These are phyloP conservation scores for Gymnogyps californianus DNA, from an alignment of 2,113 vertebrate species.

Conservation along the genomic window DNA sequence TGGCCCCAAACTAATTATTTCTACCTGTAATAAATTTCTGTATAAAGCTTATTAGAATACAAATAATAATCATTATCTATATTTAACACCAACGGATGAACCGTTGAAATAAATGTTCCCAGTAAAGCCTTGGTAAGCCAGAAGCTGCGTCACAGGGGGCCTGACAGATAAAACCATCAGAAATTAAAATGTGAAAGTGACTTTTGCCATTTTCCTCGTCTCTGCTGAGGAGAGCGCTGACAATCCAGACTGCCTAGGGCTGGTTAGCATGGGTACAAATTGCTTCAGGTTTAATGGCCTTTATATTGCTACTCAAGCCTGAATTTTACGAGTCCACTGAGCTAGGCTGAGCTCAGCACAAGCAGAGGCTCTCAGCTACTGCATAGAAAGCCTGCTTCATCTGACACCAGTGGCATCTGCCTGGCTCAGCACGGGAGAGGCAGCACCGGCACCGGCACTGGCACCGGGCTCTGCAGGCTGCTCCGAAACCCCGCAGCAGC, in stretches of 20 bases:
- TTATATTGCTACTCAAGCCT: background rate
- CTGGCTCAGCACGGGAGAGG: background rate
- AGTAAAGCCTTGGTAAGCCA: background rate
- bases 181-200: background rate
- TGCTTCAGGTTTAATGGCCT: background rate
- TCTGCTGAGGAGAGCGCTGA: background rate
- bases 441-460: background rate
- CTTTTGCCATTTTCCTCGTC: background rate
- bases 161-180: background rate
- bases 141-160: background rate
- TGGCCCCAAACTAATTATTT: background rate
- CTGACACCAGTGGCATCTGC: background rate
- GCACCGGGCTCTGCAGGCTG: background rate
- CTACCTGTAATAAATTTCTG: background rate
- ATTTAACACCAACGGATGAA: background rate
- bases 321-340: background rate
- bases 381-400: background rate
- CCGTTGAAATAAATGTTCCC: background rate
- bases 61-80: background rate
- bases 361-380: background rate
- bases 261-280: background rate
- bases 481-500: background rate
- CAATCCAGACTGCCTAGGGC: background rate
- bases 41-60: background rate
- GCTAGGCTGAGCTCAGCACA: background rate